Conservation (phyloP, 1,140 invertebrate species). For the Diorhabda sublineata region DNA sequence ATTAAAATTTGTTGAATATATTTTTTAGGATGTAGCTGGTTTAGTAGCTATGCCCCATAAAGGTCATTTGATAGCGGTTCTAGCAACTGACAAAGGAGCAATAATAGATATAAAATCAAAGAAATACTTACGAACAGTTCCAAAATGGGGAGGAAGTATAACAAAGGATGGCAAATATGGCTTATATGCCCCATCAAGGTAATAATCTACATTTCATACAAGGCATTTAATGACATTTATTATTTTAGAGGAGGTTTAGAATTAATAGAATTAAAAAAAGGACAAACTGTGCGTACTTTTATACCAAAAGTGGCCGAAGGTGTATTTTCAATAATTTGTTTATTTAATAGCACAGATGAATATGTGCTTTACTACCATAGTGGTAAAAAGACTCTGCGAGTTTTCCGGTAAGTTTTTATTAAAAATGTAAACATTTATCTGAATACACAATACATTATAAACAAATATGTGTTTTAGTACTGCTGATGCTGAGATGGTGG, state of each 20-base stretch:
- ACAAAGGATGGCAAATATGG: slow-evolving; percentile 87
- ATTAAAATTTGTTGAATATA: not conserved
- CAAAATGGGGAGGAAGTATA: slow-evolving; percentile 79
- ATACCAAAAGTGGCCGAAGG: slow-evolving; percentile 93
- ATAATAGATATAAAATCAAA: slow-evolving; percentile 79
- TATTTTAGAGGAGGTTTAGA: slow-evolving; percentile 81
- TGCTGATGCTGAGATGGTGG: slow-evolving; percentile 81
- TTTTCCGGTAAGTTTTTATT: slow-evolving; percentile 66
- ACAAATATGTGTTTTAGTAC: slow-evolving; percentile 54
- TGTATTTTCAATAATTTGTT: slow-evolving; percentile 91
- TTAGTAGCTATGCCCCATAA: slow-evolving; percentile 78
- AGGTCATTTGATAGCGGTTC: slow-evolving; percentile 76
- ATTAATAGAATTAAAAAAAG: slow-evolving; percentile 80
- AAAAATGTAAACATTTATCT: not conserved
- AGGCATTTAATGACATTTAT: not conserved
- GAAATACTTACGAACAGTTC: slow-evolving; percentile 68
- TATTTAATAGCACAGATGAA: slow-evolving; percentile 90
- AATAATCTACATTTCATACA: slow-evolving; percentile 7
- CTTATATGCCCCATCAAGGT: slow-evolving; percentile 82
- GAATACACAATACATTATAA: not conserved
- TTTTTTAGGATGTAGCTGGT: slow-evolving; percentile 57
- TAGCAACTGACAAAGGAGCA: slow-evolving; percentile 86
- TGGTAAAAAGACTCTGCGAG: slow-evolving; percentile 84
- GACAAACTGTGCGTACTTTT: slow-evolving; percentile 75
- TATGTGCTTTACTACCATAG: slow-evolving; percentile 97